Evolutionary conservation across 2,113 vertebrate species (phyloP), one percentile per base, ranked within the genome.

Genomic region (Ramphastos sulfuratus): DNA sequence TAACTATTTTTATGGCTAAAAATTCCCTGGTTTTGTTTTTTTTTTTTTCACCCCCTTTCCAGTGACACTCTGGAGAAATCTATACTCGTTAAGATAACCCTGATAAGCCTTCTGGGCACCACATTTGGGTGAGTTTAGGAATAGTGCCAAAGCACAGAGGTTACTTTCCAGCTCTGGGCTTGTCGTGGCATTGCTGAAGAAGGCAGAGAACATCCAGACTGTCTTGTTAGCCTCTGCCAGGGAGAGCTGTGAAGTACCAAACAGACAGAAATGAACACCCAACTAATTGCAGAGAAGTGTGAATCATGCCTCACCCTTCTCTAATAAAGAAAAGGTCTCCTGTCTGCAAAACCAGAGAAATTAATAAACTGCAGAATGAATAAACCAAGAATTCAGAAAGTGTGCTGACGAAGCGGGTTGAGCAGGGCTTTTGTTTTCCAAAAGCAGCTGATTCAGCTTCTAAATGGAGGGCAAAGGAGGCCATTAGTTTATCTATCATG

Each of bases 371-470:
- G 42, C 31, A n/a, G 25, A 21, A 52, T 24, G 18, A 52, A 52
- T 52, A 85, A 88, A 74, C 20, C 19, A 73, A 70, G 15, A 46
- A 52, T 74, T 78, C 39, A 64, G 70, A 75, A 92, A 46, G 12
- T 0, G 1, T 67, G 33, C 21, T 52, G 54, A 15, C 4, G 7
- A 56, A 50, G 21, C 63, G 21, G 7, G 2, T 9, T 55, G 18
- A 50, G 37, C 13, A 73, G 64, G 18, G 13, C 7, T 55, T 55
- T 55, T 55, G 13, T 59, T 85, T 59, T 48, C 24, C 39, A 73
- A 20, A 65, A 52, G 35, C 12, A 24, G 39, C 12, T 55, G 46
- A 71, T 70, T 65, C 24, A 42, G 44, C 12, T 39, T 65, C 11
- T 44, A 76, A 76, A 58, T 31, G 19, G 65, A 86, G 37, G n/a